These are phyloP conservation scores for Zaprionus africanus DNA, from an alignment of 1,140 invertebrate species.

Conservation along the genomic window DNA sequence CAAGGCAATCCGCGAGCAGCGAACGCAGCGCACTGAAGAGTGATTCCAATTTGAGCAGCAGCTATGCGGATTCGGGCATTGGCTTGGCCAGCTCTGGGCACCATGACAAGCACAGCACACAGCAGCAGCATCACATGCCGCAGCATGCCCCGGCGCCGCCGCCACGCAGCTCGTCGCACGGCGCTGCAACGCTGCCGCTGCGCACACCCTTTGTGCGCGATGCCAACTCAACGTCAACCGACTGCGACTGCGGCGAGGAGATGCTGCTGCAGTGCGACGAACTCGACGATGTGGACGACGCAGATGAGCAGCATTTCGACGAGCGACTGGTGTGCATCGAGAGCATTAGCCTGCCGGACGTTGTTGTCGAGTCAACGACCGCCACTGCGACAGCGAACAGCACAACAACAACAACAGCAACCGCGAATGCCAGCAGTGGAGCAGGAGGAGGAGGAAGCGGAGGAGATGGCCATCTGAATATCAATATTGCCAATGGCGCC, in stretches of 20 bases:
- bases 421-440: conserved; percentile 13
- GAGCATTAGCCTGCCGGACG: conserved; percentile 84
- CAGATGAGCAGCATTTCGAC: conserved; percentile 56
- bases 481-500: conserved; percentile 70
- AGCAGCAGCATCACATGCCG: background rate
- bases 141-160: conserved; percentile 38
- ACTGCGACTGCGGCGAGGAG: conserved; percentile 73
- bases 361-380: conserved; percentile 83
- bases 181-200: conserved; percentile 35
- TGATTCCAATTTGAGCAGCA: conserved; percentile 79
- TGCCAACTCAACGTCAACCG: conserved; percentile 71
- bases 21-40: conserved; percentile 70
- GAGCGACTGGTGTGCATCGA: conserved; percentile 83
- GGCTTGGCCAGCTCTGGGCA: conserved; percentile 41
- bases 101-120: conserved; percentile 5
- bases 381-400: conserved; percentile 33
- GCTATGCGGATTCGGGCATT: conserved; percentile 80
- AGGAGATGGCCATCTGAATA: conserved; percentile 65
- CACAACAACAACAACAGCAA: conserved; percentile 28
- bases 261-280: conserved; percentile 79
- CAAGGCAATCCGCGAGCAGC: conserved; percentile 66
- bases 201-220: conserved; percentile 71
- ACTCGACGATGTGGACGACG: conserved; percentile 59
- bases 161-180: conserved; percentile 46
- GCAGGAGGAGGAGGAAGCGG: conserved; percentile 7